Base-by-base conservation (phyloP, 1,140 invertebrate genomes). In the Coelopa frigida region DNA sequence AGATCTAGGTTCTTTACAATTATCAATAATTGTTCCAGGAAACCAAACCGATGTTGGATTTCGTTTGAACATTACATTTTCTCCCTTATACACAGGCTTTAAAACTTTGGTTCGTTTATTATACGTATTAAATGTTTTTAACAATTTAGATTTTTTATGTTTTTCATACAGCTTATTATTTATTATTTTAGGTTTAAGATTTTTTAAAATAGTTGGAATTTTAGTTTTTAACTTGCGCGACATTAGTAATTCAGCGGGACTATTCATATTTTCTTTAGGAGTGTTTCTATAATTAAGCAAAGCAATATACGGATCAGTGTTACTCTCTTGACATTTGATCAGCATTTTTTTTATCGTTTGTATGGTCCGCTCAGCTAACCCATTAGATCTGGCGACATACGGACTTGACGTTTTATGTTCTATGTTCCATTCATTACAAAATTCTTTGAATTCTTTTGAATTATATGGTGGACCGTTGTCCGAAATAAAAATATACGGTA, bases 391-490 rank as follows among this genome's bases (percentile, higher is more conserved):
- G n/a, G n/a, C n/a, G n/a, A n/a, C n/a, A n/a, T n/a, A n/a, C n/a
- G n/a, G n/a, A n/a, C n/a, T n/a, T n/a, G n/a, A n/a, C n/a, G n/a
- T n/a, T n/a, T n/a, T n/a, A n/a, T n/a, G n/a, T n/a, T n/a, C n/a
- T n/a, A n/a, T n/a, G n/a, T n/a, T n/a, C n/a, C n/a, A n/a, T n/a
- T n/a, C n/a, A n/a, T n/a, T n/a, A n/a, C n/a, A n/a, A n/a, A n/a
- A n/a, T n/a, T n/a, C n/a, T n/a, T 29, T 10, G 33, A 44, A 29
- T 20, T 10, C 39, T 48, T 23, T 36, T 7, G 38, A 48, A 32
- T 48, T 48, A 33, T 26, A 48, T 26, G 46, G 38, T 17, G 38
- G 20, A 1, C 46, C 46, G 31, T 48, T 48, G 22, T 48, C 39
- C 15, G 46, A 33, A 22, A 48, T 26, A 11, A 48, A 15, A 36